These are phyloP conservation scores for Rhinatrema bivittatum DNA, from an alignment of 2,797 vertebrate genomes.

Conservation along the genomic window DNA sequence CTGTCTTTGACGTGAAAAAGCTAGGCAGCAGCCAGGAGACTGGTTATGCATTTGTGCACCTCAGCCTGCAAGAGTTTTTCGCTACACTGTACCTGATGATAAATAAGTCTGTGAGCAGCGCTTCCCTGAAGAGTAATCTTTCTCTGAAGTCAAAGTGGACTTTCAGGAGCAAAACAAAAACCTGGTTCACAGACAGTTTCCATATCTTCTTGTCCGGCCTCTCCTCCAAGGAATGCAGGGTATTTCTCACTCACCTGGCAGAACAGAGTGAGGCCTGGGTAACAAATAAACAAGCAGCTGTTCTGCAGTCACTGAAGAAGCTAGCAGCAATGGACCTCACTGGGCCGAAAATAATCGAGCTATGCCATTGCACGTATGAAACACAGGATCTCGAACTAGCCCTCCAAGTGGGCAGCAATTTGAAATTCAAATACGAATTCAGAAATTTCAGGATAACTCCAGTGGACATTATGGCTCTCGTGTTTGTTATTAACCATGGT, in stretches of 20 bases:
- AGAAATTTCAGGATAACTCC: slow-evolving; percentile 69
- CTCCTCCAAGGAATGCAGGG: slow-evolving; percentile 53
- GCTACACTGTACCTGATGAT: slow-evolving; percentile 76
- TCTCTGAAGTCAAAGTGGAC: slow-evolving; percentile 78
- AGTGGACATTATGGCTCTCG: slow-evolving; percentile 66
- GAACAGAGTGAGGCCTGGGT: slow-evolving; percentile 44
- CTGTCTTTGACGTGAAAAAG: slow-evolving; percentile 53
- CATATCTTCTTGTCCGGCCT: slow-evolving; percentile 77
- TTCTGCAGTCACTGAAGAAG: slow-evolving; percentile 52
- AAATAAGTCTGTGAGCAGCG: slow-evolving; percentile 45
- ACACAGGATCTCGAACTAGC: slow-evolving; percentile 63
- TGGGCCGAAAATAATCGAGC: slow-evolving; percentile 77
- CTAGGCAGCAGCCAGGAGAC: slow-evolving; percentile 28
- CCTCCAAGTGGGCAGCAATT: slow-evolving; percentile 35
- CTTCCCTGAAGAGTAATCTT: slow-evolving; percentile 54
- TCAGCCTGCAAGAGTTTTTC: slow-evolving; percentile 83
- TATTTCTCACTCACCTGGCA: slow-evolving; percentile 55
- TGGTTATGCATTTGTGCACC: slow-evolving; percentile 72
- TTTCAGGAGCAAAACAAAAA: slow-evolving; percentile 59
- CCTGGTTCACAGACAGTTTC: slow-evolving; percentile 63
- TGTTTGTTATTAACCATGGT: slow-evolving; percentile 58
- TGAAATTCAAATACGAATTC: slow-evolving; percentile 58
- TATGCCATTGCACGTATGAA: slow-evolving; percentile 76
- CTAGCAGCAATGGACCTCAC: slow-evolving; percentile 60
- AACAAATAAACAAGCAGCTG: slow-evolving; percentile 48